Conservation (phyloP, 2,888 invertebrate species). For the Tipula confusa region DNA sequence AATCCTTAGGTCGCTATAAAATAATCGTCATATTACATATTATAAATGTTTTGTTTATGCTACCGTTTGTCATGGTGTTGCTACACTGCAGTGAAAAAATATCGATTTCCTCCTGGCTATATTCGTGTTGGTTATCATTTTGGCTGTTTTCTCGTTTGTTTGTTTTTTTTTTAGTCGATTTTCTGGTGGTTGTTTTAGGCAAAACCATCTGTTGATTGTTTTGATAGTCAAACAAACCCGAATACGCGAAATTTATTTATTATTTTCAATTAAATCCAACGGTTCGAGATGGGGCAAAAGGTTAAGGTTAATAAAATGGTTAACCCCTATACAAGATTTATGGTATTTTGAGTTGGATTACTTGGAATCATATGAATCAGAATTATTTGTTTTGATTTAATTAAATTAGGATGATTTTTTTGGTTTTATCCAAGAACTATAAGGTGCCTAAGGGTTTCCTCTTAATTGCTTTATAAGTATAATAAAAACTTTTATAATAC, state of each 20-base stretch:
- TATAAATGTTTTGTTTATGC: background rate
- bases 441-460: no score
- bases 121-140: background rate
- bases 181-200: background rate
- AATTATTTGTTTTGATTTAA: background rate
- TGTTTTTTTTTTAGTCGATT: background rate
- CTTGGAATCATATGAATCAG: background rate
- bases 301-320: background rate
- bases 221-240: background rate
- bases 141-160: background rate
- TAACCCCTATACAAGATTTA: background rate
- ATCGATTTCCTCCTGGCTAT: background rate
- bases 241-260: background rate
- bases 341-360: background rate
- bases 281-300: background rate
- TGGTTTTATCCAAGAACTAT: background rate
- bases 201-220: background rate
- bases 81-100: background rate
- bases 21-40: background rate
- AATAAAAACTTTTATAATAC: no score
- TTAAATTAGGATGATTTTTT: background rate
- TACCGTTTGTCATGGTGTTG: background rate
- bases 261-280: no score
- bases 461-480: no score
- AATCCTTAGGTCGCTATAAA: background rate